These are phyloP conservation scores for Bruchidius siliquastri DNA, from an alignment of 2,888 invertebrate species.

Conservation along the genomic window DNA sequence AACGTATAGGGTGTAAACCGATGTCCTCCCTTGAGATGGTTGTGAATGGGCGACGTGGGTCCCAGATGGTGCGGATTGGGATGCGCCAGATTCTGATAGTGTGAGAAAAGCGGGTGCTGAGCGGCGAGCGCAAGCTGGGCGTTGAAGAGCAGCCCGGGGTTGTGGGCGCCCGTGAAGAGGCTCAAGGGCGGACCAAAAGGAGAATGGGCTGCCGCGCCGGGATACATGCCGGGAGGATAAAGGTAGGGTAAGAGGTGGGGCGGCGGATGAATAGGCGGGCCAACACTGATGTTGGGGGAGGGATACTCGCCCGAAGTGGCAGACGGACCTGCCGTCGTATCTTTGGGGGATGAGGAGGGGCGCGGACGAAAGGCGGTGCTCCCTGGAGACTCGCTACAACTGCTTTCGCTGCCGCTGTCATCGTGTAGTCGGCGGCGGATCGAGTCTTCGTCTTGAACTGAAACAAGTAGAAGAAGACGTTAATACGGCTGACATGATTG, in stretches of 20 bases:
- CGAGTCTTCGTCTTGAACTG: conserved; percentile 43
- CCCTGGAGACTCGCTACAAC: conserved; percentile 61
- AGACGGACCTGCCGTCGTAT: conserved; percentile 48
- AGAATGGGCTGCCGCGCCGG: conserved; percentile 56
- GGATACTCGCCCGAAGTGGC: conserved; percentile 65
- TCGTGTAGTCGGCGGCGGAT: conserved; percentile 56
- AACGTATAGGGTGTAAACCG: conserved; percentile 88
- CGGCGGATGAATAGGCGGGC: conserved; percentile 89
- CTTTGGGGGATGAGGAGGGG: conserved; percentile 48
- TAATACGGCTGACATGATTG: too few relatives aligned
- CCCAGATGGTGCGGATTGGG: conserved; percentile 58
- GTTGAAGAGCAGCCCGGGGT: conserved; percentile 80
- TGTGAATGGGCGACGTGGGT: conserved; percentile 60
- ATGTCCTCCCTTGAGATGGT: conserved; percentile 67
- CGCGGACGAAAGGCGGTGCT: conserved; percentile 45
- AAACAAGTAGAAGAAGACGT: conserved; percentile 10
- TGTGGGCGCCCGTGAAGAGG: conserved; percentile 56
- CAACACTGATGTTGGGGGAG: conserved; percentile 89
- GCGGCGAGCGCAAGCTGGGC: conserved; percentile 83
- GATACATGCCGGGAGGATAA: conserved; percentile 85
- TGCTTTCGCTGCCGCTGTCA: conserved; percentile 68
- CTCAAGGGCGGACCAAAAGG: conserved; percentile 67
- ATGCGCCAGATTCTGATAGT: conserved; percentile 59
- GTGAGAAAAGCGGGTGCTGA: conserved; percentile 75
- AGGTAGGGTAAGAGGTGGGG: conserved; percentile 86